Evolutionary conservation across 2,888 invertebrate species (phyloP).

Genomic region (Epistrophella euchroma): DNA sequence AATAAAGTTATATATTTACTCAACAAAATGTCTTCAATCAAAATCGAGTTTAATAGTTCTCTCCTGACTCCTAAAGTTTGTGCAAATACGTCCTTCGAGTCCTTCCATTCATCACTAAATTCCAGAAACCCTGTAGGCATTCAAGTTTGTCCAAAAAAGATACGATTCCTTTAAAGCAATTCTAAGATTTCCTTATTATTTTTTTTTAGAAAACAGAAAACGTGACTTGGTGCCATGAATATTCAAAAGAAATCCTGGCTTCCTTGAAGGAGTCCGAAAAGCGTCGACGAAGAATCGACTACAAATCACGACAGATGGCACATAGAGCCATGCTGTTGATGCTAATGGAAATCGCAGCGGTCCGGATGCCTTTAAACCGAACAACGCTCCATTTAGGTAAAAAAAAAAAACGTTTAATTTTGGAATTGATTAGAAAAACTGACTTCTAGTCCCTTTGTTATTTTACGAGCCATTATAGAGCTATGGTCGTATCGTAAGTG

Average conservation of each 20-base stretch:
- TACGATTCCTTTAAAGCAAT: not conserved
- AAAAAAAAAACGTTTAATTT: not conserved
- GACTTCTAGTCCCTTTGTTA: not conserved
- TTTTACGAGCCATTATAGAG: not conserved
- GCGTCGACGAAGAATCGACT: conserved; percentile 78
- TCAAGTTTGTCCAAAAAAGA: conserved; percentile 44
- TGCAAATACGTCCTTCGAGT: conserved; percentile 22
- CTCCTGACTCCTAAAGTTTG: conserved; percentile 16
- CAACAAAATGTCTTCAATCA: conserved; percentile 10
- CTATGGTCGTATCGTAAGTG: too few species aligned
- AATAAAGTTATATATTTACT: not conserved
- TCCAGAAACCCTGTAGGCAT: not conserved
- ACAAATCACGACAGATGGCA: conserved; percentile 79
- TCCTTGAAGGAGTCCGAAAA: conserved; percentile 80
- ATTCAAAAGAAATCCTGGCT: conserved; percentile 80
- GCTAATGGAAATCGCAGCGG: conserved; percentile 78
- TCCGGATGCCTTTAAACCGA: conserved; percentile 78
- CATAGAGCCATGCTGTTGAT: conserved; percentile 78
- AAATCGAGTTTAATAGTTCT: not conserved
- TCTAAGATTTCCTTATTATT: not conserved
- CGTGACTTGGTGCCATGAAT: conserved; percentile 80
- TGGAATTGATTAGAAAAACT: not conserved
- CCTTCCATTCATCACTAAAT: conserved; percentile 34
- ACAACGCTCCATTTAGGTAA: conserved; percentile 82
- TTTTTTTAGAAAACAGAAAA: conserved; percentile 76